Evolutionary conservation across 2,888 invertebrate species (phyloP).

Genomic region (Hofmannophila pseudospretella): DNA sequence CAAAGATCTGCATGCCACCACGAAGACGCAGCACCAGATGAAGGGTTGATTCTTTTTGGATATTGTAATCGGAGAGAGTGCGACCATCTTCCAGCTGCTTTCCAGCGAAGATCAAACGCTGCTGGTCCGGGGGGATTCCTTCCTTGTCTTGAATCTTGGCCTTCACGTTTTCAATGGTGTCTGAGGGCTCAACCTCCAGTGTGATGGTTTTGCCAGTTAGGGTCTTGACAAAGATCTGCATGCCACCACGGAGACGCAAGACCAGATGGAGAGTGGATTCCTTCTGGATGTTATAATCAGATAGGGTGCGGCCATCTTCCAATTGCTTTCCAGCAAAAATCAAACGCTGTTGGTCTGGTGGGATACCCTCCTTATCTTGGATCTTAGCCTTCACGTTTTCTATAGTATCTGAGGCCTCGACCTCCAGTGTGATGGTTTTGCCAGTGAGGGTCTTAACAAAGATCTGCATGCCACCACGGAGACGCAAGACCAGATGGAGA

Average conservation of each 20-base stretch:
- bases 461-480: slow-evolving; percentile 56
- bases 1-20: slow-evolving; percentile 57
- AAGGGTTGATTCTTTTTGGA: slow-evolving; percentile 57
- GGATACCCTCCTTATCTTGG: slow-evolving; percentile 57
- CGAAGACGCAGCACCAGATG: slow-evolving; percentile 54
- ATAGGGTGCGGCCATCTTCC: slow-evolving; percentile 49
- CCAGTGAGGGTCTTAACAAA: slow-evolving; percentile 53
- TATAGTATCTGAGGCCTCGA: slow-evolving; percentile 55
- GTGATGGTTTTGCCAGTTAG: slow-evolving; percentile 53
- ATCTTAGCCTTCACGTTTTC: slow-evolving; percentile 63
- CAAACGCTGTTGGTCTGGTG: slow-evolving; percentile 54
- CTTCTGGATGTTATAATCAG: slow-evolving; percentile 54
- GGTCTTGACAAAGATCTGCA: slow-evolving; percentile 60
- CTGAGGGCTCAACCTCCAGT: slow-evolving; percentile 46
- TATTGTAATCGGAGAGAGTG: slow-evolving; percentile 57
- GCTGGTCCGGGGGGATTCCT: slow-evolving; percentile 55
- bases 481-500: slow-evolving; percentile 44
- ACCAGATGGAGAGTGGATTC: slow-evolving; percentile 50
- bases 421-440: slow-evolving; percentile 49
- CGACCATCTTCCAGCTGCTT: slow-evolving; percentile 61
- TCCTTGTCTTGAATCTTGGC: slow-evolving; percentile 57
- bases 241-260: slow-evolving; percentile 49
- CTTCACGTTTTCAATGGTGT: slow-evolving; percentile 56
- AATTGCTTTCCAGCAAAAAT: slow-evolving; percentile 54
- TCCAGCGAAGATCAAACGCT: slow-evolving; percentile 50